Percentiles rank a stretch among this genome's conserved stretches.
Evolutionary conservation across 2,888 invertebrate genomes (phyloP).

Genomic region (Pollenia griseotomentosa): DNA sequence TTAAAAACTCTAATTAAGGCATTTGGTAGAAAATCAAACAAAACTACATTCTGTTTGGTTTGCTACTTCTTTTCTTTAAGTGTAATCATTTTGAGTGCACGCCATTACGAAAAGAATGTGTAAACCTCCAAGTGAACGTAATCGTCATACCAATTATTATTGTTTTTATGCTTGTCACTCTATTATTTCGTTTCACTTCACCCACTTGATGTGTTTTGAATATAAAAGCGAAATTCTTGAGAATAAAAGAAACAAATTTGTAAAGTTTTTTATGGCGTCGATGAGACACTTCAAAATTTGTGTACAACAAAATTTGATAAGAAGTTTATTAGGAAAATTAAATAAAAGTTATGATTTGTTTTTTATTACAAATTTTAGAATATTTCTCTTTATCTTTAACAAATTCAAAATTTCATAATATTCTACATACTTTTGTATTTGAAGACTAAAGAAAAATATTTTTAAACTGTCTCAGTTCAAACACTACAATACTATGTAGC

Average conservation of each 20-base stretch:
- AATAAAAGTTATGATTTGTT: neutral
- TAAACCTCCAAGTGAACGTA: neutral
- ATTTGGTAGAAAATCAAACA: neutral
- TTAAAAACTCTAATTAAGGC: slow-evolving; percentile 3
- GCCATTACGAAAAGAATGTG: slow-evolving; percentile 12
- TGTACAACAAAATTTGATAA: neutral
- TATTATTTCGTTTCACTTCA: slow-evolving; percentile 40
- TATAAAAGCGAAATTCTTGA: slow-evolving; percentile 34
- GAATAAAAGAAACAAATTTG: neutral
- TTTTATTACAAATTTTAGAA: no score
- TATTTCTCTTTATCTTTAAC: no score
- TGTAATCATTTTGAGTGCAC: slow-evolving; percentile 13
- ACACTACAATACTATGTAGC: no score
- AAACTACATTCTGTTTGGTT: neutral
- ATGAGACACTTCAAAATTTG: slow-evolving; percentile 5
- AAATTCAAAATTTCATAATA: no score
- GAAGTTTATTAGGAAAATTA: neutral
- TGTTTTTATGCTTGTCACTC: slow-evolving; percentile 33
- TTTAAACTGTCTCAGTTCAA: no score
- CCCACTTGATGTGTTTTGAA: slow-evolving; percentile 61
- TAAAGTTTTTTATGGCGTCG: slow-evolving; percentile 13
- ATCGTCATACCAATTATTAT: slow-evolving; percentile 11
- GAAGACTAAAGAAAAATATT: no score
- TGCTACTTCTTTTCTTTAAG: slow-evolving; percentile 20
- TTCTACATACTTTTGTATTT: no score